Evolutionary conservation across 2,888 invertebrate species (phyloP).

Genomic region (Marronus borbonicus): DNA sequence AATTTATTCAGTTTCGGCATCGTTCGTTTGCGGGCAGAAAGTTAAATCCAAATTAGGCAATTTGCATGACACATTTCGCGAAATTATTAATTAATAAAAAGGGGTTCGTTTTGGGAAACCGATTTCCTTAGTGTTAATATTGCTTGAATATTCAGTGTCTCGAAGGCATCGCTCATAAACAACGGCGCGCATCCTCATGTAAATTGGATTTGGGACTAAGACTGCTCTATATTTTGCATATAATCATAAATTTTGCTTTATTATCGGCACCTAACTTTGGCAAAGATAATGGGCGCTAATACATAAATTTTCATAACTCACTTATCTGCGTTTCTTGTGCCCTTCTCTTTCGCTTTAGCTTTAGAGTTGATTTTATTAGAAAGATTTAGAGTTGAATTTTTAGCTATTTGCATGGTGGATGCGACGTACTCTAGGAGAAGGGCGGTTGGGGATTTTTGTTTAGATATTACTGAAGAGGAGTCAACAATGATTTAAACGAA

Average conservation of each 20-base stretch:
- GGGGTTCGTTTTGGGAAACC: conserved; percentile 16
- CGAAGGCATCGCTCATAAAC: conserved; percentile 52
- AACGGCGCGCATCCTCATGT: conserved; percentile 57
- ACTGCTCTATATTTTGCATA: conserved; percentile 57
- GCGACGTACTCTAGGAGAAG: no score
- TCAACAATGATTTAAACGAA: no score
- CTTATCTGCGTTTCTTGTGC: conserved; percentile 48
- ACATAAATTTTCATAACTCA: conserved; percentile 57
- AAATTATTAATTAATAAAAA: conserved; percentile 46
- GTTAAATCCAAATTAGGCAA: conserved; percentile 28
- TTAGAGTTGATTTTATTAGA: conserved; percentile 21
- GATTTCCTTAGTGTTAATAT: conserved; percentile 48
- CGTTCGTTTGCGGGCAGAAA: conserved; percentile 22
- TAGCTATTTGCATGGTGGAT: background rate
- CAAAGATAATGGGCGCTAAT: conserved; percentile 56
- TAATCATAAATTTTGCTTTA: conserved; percentile 57
- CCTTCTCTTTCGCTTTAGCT: conserved; percentile 16
- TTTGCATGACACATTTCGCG: conserved; percentile 11
- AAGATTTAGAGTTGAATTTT: conserved; percentile 14
- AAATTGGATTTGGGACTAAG: conserved; percentile 57
- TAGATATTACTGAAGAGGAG: no score
- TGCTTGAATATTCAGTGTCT: conserved; percentile 50
- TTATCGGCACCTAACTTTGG: conserved; percentile 55
- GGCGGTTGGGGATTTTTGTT: no score
- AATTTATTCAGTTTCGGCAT: conserved; percentile 14